Conservation (phyloP, 1,140 invertebrate genomes). For the Aphidius gifuensis region DNA sequence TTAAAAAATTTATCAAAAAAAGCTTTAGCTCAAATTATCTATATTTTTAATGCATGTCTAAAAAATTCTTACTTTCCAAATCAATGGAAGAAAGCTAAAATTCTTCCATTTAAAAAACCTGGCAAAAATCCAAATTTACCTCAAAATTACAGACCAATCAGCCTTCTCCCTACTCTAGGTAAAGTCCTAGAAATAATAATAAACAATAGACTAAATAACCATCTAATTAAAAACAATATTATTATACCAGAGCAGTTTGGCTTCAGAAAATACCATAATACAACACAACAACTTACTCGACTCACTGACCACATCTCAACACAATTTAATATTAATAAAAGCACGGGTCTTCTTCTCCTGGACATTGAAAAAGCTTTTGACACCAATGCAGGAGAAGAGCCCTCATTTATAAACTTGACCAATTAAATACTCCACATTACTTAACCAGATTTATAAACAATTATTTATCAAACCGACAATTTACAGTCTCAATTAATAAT, state of each 20-base stretch:
- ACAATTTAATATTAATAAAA: slow-evolving; percentile 28
- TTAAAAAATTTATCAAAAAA: too few relatives aligned
- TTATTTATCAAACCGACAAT: slow-evolving; percentile 28
- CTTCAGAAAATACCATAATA: slow-evolving; percentile 35
- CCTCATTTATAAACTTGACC: slow-evolving; percentile 34
- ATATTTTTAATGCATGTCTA: too few relatives aligned
- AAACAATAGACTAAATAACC: slow-evolving; percentile 4
- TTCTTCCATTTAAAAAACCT: too few relatives aligned
- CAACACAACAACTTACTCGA: slow-evolving; percentile 34
- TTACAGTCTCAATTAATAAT: slow-evolving; percentile 25
- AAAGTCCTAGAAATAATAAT: slow-evolving; percentile 7
- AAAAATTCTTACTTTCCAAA: too few relatives aligned
- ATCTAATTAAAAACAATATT: neutral
- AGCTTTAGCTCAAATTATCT: too few relatives aligned
- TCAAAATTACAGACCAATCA: too few relatives aligned
- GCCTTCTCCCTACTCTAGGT: neutral
- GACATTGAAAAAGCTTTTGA: slow-evolving; percentile 43
- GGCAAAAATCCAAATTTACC: too few relatives aligned
- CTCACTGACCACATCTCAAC: slow-evolving; percentile 32
- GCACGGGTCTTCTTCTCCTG: slow-evolving; percentile 30
- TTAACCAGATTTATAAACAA: slow-evolving; percentile 27
- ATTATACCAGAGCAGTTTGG: slow-evolving; percentile 35
- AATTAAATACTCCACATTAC: slow-evolving; percentile 22
- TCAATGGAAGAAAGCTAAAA: too few relatives aligned
- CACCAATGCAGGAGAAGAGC: slow-evolving; percentile 38